Evolutionary conservation across 2,113 vertebrate species (phyloP), one percentile per base, ranked within the genome.

Genomic region (Petrocephalus microphthalmus): DNA sequence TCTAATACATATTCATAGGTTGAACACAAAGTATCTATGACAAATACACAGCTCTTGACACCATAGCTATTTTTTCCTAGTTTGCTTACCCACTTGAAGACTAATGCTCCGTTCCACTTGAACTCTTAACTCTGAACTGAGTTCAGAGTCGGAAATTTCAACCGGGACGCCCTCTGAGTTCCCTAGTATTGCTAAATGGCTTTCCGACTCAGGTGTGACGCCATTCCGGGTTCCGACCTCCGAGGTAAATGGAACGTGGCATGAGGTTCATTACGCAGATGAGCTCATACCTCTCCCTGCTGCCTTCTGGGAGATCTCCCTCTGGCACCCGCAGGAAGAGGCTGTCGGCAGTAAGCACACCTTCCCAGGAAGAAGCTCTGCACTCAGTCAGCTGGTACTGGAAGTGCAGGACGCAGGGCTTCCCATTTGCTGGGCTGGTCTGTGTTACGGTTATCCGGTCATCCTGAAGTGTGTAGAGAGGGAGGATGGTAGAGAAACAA

Each of bases 291-390:
- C 98, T 97, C 93, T 99, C 98, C 93, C 98, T 99, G 96, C 97
- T 99, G 84, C 98, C 97, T 91, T 98, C 97, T 89, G 94, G 97
- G 93, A 98, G 96, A 89, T 93, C 92, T 88, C 97, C 98, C 0
- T 96, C 94, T 84, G 98, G 97, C 90, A 99, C 96, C 95, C 99
- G 97, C 95, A 99, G 95, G 91, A 98, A 99, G 93, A 99, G 97
- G 93, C 96, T 96, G 94, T 96, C 96, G 81, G 95, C 95, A 8
- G 97, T 96, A 47, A 98, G 95, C 91, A 95, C 96, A 6, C 97
- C 96, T 89, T 98, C 96, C 98, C 98, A 99, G 93, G 92, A 97
- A 90, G 97, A 97, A 56, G 94, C 94, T 92, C 96, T 97, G 90
- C 96, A 95, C 92, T 99, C 97, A 5, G 94, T 98, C 92, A 99